Percentiles rank a stretch among this genome's conserved stretches.
Evolutionary conservation across 2,797 vertebrate species (phyloP).

Genomic region (Mus spretus): DNA sequence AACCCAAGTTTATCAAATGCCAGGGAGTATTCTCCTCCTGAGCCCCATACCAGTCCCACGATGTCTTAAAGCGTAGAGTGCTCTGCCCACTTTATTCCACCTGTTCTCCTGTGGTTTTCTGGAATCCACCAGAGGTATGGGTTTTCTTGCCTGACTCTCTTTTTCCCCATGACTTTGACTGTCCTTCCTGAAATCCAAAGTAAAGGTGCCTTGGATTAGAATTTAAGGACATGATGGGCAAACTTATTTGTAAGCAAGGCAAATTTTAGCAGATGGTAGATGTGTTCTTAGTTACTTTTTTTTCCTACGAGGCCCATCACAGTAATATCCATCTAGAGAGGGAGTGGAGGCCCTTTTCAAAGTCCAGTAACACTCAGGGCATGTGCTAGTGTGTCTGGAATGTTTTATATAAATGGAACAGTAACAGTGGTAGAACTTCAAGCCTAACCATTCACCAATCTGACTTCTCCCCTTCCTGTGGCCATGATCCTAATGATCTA

Average conservation of each 20-base stretch:
- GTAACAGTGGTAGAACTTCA: accelerated
- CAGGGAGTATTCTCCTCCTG: neutral
- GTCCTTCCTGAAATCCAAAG: neutral
- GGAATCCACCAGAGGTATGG: neutral
- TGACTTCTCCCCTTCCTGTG: neutral
- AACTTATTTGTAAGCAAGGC: neutral
- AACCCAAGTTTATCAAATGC: neutral
- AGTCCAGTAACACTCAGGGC: neutral
- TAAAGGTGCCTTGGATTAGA: neutral
- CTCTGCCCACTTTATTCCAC: accelerated
- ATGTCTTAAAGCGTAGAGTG: neutral
- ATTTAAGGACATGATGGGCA: neutral
- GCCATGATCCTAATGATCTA: accelerated
- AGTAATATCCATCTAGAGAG: neutral
- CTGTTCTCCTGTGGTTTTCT: neutral
- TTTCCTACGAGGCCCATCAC: neutral
- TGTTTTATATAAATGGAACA: accelerated
- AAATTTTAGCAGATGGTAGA: neutral
- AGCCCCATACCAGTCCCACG: neutral
- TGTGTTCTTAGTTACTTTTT: neutral
- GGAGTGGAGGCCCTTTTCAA: neutral
- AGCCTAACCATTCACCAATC: accelerated
- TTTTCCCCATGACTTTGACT: neutral
- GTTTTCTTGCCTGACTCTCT: neutral
- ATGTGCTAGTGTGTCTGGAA: too few relatives aligned